Conservation (phyloP, 2,113 vertebrate species). For the Tretioscincus oriximinensis region DNA sequence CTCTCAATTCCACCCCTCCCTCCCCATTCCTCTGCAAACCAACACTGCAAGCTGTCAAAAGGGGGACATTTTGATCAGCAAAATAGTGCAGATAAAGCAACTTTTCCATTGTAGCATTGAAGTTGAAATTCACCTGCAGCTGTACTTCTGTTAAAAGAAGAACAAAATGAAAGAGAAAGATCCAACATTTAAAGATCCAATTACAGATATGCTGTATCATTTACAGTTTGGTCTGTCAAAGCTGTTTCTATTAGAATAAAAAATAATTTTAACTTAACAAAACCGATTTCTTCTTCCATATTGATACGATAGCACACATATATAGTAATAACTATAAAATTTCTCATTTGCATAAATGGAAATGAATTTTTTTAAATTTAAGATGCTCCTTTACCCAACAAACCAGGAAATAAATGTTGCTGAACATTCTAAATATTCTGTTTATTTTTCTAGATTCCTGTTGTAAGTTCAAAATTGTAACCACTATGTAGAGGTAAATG, state of each 20-base stretch:
- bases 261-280: background rate
- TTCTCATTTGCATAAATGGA: background rate
- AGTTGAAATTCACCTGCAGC: too few relatives aligned
- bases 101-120: background rate
- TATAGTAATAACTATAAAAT: background rate
- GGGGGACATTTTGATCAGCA: background rate
- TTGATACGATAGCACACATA: background rate
- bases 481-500: background rate
- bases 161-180: background rate
- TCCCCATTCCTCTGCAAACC: too few relatives aligned
- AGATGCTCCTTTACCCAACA: background rate
- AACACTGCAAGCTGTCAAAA: too few relatives aligned
- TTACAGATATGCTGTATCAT: background rate
- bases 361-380: background rate
- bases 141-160: background rate
- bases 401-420: conserved; percentile 19
- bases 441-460: conserved; percentile 39
- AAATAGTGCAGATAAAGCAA: background rate
- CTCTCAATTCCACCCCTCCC: too few relatives aligned
- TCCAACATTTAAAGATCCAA: background rate
- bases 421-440: conserved; percentile 1
- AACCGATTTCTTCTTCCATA: background rate
- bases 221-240: background rate
- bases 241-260: background rate
- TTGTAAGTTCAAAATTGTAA: conserved; percentile 7